Evolutionary conservation across 2,797 vertebrate genomes (phyloP), one percentile per base, ranked within the genome.

Genomic region (Sternarchorhynchus goeldii): DNA sequence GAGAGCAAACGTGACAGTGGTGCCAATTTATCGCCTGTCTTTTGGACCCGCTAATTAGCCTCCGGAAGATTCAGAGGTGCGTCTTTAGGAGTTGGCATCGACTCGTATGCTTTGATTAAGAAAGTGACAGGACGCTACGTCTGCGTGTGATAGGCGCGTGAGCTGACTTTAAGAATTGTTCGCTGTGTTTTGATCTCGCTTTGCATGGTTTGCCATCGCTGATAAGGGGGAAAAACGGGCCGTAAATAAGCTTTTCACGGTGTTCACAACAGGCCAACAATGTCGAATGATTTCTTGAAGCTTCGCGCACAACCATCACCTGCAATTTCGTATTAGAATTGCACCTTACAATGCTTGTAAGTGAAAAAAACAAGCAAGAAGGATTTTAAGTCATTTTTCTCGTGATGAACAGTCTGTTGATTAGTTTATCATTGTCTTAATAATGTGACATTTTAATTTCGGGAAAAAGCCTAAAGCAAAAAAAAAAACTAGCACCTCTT

Each of bases 31-130:
- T 70, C 50, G 34, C 36, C 21, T 59, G 57, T 59, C 39, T 18
- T 53, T 17, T 45, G 57, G 56, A 77, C 10, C 65, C 36, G 66
- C 75, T 77, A 70, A 77, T 68, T 58, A 77, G 57, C 39, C 34
- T 71, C 53, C 31, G 53, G 25, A 70, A 17, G 29, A 70, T 32
- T 55, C 18, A 29, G 17, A 56, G 50, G 53, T 32, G 53, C 41
- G 20, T 18, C 36, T 70, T 34, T 18, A 29, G 55, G 17, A 34
- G 39, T 55, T 17, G 25, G 29, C 18, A 10, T 55, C 50, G 50
- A 31, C 25, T 50, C 68, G 56, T 56, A 56, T 55, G 45, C 58
- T 70, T 69, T 32, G 25, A 36, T 56, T 60, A n/a, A 20, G 18
- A 18, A n/a, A 60, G 56, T 77, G 75, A 76, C 55, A 50, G 74